These are phyloP conservation scores for Sphaerophoria rueppellii DNA, from an alignment of 2,888 invertebrate genomes.

Conservation along the genomic window DNA sequence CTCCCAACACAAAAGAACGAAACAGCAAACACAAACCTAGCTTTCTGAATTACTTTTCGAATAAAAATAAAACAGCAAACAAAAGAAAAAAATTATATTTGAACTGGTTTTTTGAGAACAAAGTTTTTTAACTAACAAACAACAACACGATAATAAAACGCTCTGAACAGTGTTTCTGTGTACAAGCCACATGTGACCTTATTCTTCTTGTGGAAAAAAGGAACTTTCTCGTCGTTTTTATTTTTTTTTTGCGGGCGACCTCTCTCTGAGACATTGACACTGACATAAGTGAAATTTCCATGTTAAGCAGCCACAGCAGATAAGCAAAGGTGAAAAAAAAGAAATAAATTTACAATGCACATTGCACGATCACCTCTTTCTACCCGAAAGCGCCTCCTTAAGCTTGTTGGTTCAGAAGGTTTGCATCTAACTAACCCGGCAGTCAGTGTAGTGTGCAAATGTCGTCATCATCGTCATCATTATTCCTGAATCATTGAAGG, in stretches of 20 bases:
- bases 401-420: background rate
- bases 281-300: conserved; percentile 21
- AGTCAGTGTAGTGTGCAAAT: conserved; percentile 9
- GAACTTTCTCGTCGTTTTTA: background rate
- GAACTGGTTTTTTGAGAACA: background rate
- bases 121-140: background rate
- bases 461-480: conserved; percentile 45
- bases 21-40: background rate
- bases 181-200: conserved; percentile 2
- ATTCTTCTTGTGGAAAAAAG: background rate
- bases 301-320: conserved; percentile 10
- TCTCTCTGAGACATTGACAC: conserved; percentile 16
- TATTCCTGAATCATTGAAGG: conserved; percentile 49
- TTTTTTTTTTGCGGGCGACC: background rate
- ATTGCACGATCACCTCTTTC: background rate
- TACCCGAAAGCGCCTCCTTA: background rate
- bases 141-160: conserved; percentile 1
- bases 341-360: conserved; percentile 7
- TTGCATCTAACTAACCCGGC: conserved; percentile 12
- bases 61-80: background rate
- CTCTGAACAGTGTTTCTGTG: background rate
- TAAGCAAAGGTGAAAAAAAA: conserved; percentile 14
- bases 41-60: conserved; percentile 6
- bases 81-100: background rate
- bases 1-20: background rate